Conservation (phyloP, 2,113 vertebrate species). For the Urocynchramus pylzowi region DNA sequence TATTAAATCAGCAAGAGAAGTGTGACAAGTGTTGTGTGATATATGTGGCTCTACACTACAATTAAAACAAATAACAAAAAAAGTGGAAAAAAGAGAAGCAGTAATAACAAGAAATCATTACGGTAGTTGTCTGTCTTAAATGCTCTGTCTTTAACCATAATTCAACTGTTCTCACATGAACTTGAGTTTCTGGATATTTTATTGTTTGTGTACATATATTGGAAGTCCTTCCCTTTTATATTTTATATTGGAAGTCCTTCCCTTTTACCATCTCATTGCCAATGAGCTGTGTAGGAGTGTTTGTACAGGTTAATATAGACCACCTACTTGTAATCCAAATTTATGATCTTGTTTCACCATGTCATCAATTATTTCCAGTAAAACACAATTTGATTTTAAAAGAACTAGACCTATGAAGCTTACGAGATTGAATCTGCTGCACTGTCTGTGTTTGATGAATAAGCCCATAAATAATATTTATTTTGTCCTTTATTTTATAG, state of each 20-base stretch:
- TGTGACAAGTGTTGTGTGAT: conserved; percentile 28
- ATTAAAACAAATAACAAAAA: conserved; percentile 41
- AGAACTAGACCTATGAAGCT: conserved; percentile 36
- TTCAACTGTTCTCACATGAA: neutral
- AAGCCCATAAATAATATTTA: conserved; percentile 55
- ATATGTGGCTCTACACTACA: conserved; percentile 12
- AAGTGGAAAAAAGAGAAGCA: conserved; percentile 20
- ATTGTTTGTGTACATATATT: neutral
- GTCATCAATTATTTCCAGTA: conserved; percentile 56
- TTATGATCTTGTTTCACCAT: conserved; percentile 1
- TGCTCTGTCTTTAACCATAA: neutral
- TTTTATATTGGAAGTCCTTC: neutral
- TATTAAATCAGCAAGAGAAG: conserved; percentile 50
- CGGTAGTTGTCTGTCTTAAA: neutral
- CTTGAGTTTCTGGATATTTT: neutral
- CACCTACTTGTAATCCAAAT: conserved; percentile 54
- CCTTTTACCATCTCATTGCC: neutral
- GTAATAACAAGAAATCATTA: neutral
- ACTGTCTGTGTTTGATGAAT: conserved; percentile 46
- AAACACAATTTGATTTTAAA: conserved; percentile 66
- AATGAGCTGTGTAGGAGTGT: conserved; percentile 21
- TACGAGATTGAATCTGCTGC: conserved; percentile 52
- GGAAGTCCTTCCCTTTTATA: neutral
- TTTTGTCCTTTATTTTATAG: conserved; percentile 40
- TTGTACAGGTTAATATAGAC: conserved; percentile 43